Evolutionary conservation across 2,113 vertebrate species (phyloP).

Genomic region (Notarius lentiginosus): DNA sequence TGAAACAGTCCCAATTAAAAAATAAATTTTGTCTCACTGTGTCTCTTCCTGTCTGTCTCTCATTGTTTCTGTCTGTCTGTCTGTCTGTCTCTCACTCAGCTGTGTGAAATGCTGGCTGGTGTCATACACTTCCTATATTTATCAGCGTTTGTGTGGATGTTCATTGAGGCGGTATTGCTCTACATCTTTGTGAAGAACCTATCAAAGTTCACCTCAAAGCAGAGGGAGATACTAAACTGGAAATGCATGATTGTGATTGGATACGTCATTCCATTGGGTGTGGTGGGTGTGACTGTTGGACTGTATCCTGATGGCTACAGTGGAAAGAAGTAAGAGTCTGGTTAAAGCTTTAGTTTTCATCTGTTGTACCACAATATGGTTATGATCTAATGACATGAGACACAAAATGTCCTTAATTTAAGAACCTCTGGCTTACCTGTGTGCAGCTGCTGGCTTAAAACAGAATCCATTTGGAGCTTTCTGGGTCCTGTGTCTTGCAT

Average conservation of each 20-base stretch:
- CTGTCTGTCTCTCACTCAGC: conserved; percentile 40
- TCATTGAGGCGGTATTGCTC: conserved; percentile 72
- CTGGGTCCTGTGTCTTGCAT: conserved; percentile 38
- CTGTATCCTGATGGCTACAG: background rate
- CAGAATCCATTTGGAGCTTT: conserved; percentile 9
- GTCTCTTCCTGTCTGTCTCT: too few species aligned
- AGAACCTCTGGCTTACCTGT: background rate
- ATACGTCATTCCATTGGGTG: conserved; percentile 20
- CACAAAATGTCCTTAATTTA: background rate
- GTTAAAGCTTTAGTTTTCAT: background rate
- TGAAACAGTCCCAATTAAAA: too few species aligned
- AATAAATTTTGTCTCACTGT: too few species aligned
- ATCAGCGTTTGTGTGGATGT: conserved; percentile 76
- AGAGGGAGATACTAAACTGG: background rate
- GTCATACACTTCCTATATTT: conserved; percentile 73
- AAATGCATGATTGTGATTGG: conserved; percentile 17
- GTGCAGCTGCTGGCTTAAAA: conserved; percentile 37
- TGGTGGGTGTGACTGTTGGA: conserved; percentile 22
- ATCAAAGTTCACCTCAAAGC: conserved; percentile 17
- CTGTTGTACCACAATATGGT: background rate
- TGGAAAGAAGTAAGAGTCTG: background rate
- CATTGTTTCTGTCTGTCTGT: too few species aligned
- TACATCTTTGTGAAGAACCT: conserved; percentile 66
- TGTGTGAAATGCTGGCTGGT: conserved; percentile 66
- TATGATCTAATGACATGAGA: background rate